Evolutionary conservation across 1,140 invertebrate genomes (phyloP).

Genomic region (Trichogramma pretiosum): DNA sequence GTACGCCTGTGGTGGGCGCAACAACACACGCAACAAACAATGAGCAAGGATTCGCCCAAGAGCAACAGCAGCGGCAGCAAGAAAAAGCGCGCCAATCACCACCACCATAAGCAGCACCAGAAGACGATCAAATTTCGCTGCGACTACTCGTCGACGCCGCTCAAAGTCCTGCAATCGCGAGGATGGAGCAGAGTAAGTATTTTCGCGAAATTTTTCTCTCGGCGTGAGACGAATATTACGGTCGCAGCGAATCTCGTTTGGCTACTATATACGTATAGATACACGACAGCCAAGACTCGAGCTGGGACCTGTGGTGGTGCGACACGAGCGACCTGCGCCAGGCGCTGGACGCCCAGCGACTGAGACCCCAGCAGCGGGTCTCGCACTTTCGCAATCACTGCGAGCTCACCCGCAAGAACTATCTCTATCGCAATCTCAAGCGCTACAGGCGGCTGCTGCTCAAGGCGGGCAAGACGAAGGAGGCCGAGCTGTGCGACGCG

Average conservation of each 20-base stretch:
- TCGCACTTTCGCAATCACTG: slow-evolving; percentile 51
- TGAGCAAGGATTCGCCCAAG: too few species aligned
- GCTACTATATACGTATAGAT: too few species aligned
- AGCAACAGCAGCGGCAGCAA: too few species aligned
- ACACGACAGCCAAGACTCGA: slow-evolving; percentile 20
- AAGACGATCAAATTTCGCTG: slow-evolving; percentile 29
- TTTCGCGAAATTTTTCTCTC: too few species aligned
- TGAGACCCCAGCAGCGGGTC: slow-evolving; percentile 30
- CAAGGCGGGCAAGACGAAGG: slow-evolving; percentile 27
- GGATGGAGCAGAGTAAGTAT: slow-evolving; percentile 31
- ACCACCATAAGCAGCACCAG: too few species aligned
- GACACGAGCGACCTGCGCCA: slow-evolving; percentile 32
- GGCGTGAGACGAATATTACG: neutral
- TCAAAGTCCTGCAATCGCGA: slow-evolving; percentile 30
- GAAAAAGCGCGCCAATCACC: too few species aligned
- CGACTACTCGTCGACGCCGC: slow-evolving; percentile 28
- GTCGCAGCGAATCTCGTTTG: neutral
- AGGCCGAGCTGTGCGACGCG: slow-evolving; percentile 37
- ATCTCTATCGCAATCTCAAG: slow-evolving; percentile 53
- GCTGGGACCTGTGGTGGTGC: slow-evolving; percentile 45
- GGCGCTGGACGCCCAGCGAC: slow-evolving; percentile 22
- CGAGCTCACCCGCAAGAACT: slow-evolving; percentile 54
- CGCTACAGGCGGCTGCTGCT: slow-evolving; percentile 36
- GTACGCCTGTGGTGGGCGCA: too few species aligned
- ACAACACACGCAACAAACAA: too few species aligned